These are phyloP conservation scores for Dasypogon diadema DNA, from an alignment of 2,888 invertebrate species.

Conservation along the genomic window DNA sequence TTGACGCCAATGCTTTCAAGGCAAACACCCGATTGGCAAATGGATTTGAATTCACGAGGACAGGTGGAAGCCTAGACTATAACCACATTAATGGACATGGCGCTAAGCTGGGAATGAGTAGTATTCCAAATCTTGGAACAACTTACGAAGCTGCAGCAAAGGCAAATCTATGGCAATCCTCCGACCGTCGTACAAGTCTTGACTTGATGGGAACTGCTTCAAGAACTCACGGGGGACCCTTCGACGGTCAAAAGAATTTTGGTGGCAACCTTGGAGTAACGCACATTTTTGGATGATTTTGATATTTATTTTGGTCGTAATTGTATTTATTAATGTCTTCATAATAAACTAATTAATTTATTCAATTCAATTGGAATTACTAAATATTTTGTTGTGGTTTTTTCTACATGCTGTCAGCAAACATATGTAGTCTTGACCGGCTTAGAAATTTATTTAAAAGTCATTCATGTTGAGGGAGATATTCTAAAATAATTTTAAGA, in stretches of 20 bases:
- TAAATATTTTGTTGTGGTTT: too few species aligned
- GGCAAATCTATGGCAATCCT: constrained; percentile 62
- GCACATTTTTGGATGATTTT: constrained; percentile 58
- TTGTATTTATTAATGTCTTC: too few species aligned
- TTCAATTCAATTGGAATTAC: too few species aligned
- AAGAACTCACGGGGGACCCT: constrained; percentile 60
- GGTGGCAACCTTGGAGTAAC: constrained; percentile 59
- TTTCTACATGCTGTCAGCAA: too few species aligned
- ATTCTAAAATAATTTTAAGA: too few species aligned
- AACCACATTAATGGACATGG: constrained; percentile 60
- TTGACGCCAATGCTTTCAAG: constrained; percentile 60
- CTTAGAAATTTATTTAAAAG: too few species aligned
- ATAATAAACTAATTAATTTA: too few species aligned
- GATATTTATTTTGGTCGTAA: too few species aligned
- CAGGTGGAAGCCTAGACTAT: constrained; percentile 49
- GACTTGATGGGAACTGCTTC: constrained; percentile 61
- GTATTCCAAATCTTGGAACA: constrained; percentile 61
- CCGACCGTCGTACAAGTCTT: constrained; percentile 60
- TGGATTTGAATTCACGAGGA: constrained; percentile 48
- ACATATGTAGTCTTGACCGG: too few species aligned
- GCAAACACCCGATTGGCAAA: constrained; percentile 61
- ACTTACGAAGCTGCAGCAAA: constrained; percentile 60
- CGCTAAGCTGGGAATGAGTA: constrained; percentile 60
- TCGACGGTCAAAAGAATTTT: constrained; percentile 58
- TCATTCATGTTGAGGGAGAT: too few species aligned